Conservation (phyloP, 2,797 vertebrate species). For the Melopsittacus undulatus region DNA sequence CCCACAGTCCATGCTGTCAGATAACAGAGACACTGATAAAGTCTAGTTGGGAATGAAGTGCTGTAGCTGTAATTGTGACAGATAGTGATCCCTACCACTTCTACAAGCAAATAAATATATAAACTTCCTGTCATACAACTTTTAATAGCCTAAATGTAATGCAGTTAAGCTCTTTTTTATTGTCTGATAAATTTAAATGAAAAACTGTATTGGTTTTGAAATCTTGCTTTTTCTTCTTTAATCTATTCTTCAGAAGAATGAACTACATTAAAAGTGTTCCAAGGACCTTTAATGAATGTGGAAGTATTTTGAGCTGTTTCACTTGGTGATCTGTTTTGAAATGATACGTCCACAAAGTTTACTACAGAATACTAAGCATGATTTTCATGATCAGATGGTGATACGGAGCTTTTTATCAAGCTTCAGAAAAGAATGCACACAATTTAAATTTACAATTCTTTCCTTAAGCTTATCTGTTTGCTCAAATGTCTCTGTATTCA, state of each 20-base stretch:
- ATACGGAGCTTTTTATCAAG: not conserved
- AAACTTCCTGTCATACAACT: not conserved
- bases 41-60: not conserved
- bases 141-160: not conserved
- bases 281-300: not conserved
- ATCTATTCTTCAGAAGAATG: not conserved
- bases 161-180: not conserved
- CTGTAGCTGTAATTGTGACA: not conserved
- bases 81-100: not conserved
- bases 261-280: not conserved
- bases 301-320: not conserved
- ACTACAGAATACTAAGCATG: not conserved
- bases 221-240: not conserved
- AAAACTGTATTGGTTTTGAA: not conserved
- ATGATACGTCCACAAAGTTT: not conserved
- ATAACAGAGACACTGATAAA: not conserved
- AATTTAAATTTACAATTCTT: not conserved
- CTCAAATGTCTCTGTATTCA: not conserved
- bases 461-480: not conserved
- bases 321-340: not conserved
- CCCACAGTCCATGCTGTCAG: not conserved
- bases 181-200: not conserved
- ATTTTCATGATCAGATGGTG: not conserved
- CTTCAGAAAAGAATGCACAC: not conserved
- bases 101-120: not conserved